phyloP scores from a whole-genome alignment of 2,888 invertebrate genomes.

The Drosophila algonquin region DNA sequence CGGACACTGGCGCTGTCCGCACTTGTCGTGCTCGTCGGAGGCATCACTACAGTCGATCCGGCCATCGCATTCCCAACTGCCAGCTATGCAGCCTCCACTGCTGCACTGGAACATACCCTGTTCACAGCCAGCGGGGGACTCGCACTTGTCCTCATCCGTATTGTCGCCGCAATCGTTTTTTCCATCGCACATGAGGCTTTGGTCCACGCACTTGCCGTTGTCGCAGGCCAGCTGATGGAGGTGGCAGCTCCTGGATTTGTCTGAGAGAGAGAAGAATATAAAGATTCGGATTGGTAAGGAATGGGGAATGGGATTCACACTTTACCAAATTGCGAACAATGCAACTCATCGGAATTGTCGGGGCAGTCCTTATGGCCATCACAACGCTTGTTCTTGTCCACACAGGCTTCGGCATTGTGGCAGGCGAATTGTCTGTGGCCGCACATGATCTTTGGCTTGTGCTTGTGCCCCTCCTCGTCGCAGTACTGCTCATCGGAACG shows the following conservation, averaged over 20 bases:
- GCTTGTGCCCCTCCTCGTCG: constrained; percentile 47
- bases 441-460: constrained; percentile 80
- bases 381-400: constrained; percentile 84
- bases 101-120: constrained; percentile 87
- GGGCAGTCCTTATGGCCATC: constrained; percentile 85
- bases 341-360: constrained; percentile 86
- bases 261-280: constrained; percentile 28
- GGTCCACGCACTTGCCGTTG: constrained; percentile 85
- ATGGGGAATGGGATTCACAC: constrained; percentile 19
- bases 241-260: constrained; percentile 82
- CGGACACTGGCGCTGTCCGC: constrained; percentile 79
- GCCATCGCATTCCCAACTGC: constrained; percentile 89
- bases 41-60: constrained; percentile 90
- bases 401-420: constrained; percentile 85
- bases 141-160: constrained; percentile 86
- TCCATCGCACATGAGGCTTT: constrained; percentile 85
- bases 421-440: constrained; percentile 85
- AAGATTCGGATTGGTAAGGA: not conserved
- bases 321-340: constrained; percentile 84
- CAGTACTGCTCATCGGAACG: constrained; percentile 85
- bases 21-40: constrained; percentile 89
- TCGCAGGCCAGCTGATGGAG: constrained; percentile 85
- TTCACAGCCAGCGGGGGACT: constrained; percentile 77
- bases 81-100: constrained; percentile 88
- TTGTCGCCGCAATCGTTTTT: constrained; percentile 86